Evolutionary conservation across 2,797 vertebrate genomes (phyloP).

Genomic region (Chrysolophus pictus): DNA sequence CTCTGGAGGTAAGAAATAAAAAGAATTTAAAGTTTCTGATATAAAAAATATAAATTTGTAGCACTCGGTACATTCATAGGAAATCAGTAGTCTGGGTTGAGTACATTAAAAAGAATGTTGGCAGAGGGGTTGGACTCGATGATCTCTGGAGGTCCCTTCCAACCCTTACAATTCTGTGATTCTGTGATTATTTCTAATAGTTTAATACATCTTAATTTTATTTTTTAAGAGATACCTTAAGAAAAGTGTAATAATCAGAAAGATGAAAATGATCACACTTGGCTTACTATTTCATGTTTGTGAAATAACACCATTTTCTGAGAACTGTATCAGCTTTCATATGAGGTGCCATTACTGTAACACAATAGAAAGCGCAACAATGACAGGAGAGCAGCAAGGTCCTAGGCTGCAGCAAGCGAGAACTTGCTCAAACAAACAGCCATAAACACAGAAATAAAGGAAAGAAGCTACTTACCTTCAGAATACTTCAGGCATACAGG

Average conservation of each 20-base stretch:
- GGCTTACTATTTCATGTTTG: neutral
- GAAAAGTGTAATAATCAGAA: neutral
- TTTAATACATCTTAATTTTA: neutral
- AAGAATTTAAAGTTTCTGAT: neutral
- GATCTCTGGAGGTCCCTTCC: too few relatives aligned
- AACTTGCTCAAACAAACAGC: too few relatives aligned
- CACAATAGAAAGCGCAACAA: too few relatives aligned
- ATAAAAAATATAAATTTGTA: neutral
- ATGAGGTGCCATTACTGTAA: neutral
- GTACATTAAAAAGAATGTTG: too few relatives aligned
- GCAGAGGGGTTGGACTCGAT: too few relatives aligned
- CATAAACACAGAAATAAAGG: too few relatives aligned
- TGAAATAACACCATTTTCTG: neutral
- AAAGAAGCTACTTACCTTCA: too few relatives aligned
- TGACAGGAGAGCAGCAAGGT: too few relatives aligned
- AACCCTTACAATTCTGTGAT: too few relatives aligned
- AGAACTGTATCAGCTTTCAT: constrained; percentile 7
- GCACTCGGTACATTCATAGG: neutral
- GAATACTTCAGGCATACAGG: too few relatives aligned
- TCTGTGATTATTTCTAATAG: neutral
- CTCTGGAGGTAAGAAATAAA: neutral
- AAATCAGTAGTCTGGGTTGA: neutral
- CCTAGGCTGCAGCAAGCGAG: too few relatives aligned
- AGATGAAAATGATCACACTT: neutral
- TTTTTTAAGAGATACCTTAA: neutral